A percentile compares a stretch with the other conserved stretches of the same genome.
phyloP scores from a whole-genome alignment of 2,888 invertebrate genomes.

The Sphaeridia pumilis region DNA sequence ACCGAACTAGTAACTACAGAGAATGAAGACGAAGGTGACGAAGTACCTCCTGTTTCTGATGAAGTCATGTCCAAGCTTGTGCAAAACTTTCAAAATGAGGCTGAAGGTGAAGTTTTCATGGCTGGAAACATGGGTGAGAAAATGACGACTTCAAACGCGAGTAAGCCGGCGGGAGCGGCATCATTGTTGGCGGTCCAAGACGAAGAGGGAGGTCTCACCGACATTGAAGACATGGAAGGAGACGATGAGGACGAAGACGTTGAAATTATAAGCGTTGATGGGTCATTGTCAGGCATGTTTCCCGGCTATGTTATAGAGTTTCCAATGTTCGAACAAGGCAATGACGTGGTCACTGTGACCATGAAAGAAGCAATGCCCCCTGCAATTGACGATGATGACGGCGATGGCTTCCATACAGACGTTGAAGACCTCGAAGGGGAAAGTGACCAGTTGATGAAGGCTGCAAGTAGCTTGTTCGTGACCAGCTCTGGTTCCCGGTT shows the following conservation, averaged over 20 bases:
- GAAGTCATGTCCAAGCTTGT: slow-evolving; percentile 19
- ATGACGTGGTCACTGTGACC: slow-evolving; percentile 5
- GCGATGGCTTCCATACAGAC: slow-evolving; percentile 37
- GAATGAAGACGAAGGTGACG: slow-evolving; percentile 18
- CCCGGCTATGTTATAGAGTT: slow-evolving; percentile 9
- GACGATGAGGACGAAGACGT: slow-evolving; percentile 10
- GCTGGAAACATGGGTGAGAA: slow-evolving; percentile 21
- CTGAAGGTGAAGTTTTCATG: slow-evolving; percentile 23
- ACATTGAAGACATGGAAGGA: slow-evolving; percentile 18
- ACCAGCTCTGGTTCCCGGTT: neutral
- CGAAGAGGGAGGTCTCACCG: slow-evolving; percentile 9
- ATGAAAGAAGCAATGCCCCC: neutral
- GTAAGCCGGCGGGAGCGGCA: neutral
- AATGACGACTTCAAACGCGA: slow-evolving; percentile 12
- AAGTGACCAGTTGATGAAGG: slow-evolving; percentile 7
- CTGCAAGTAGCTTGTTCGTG: slow-evolving; percentile 11
- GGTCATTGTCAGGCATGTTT: neutral
- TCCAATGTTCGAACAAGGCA: slow-evolving; percentile 5
- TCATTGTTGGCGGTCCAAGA: neutral
- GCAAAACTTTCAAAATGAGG: slow-evolving; percentile 16
- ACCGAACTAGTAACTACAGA: slow-evolving; percentile 23
- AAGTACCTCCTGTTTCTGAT: slow-evolving; percentile 11
- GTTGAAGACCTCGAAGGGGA: slow-evolving; percentile 45
- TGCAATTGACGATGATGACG: neutral
- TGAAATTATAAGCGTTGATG: slow-evolving; percentile 16